Evolutionary conservation across 1,140 invertebrate species (phyloP).

Genomic region (Latrodectus geometricus): DNA sequence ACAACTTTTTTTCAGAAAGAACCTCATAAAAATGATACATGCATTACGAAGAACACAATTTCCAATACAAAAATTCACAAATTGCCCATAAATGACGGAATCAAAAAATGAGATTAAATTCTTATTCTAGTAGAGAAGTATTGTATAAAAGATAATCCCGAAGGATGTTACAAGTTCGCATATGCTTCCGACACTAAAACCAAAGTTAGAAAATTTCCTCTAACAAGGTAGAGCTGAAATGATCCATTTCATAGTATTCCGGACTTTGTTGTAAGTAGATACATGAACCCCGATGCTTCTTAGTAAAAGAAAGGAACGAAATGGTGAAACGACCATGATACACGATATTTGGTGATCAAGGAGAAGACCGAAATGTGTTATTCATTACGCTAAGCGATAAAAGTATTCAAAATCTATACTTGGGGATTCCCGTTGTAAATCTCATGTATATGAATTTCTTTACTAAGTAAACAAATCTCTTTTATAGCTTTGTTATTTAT

Average conservation of each 20-base stretch:
- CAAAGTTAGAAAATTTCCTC: neutral
- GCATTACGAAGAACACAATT: no score
- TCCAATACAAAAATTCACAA: no score
- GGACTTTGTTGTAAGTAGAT: constrained; percentile 2
- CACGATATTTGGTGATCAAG: constrained; percentile 49
- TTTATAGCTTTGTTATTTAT: no score
- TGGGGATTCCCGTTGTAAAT: no score
- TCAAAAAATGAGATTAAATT: no score
- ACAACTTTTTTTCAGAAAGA: no score
- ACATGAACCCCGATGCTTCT: neutral
- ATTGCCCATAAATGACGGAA: no score
- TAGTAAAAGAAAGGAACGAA: neutral
- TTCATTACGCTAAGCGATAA: constrained; percentile 30
- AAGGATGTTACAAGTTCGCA: neutral
- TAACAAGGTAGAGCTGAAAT: constrained; percentile 10
- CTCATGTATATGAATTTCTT: no score
- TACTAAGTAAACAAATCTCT: no score
- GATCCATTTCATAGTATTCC: constrained; percentile 4
- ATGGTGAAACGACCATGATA: constrained; percentile 19
- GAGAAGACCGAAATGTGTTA: constrained; percentile 20
- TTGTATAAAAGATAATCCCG: neutral
- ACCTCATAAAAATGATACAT: no score
- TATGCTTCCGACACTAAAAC: neutral
- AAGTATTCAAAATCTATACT: neutral
- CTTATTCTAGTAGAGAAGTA: no score